A percentile compares a stretch with the other conserved stretches of the same genome.
These are phyloP conservation scores for Carapus acus DNA, from an alignment of 2,797 vertebrate species.

Conservation along the genomic window DNA sequence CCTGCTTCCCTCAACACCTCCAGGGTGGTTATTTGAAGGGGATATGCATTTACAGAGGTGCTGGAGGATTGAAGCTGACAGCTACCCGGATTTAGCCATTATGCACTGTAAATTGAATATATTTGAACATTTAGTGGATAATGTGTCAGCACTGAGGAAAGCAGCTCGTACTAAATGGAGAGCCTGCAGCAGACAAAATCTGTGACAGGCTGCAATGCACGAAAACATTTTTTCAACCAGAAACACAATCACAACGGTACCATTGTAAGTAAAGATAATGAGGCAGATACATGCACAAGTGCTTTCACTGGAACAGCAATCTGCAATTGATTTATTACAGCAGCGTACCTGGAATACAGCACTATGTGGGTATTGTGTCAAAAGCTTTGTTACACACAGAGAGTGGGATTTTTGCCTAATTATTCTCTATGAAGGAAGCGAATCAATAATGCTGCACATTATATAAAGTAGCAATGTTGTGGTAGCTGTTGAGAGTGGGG, in stretches of 20 bases:
- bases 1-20: conserved; percentile 24
- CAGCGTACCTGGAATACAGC: neutral
- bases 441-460: conserved; percentile 1
- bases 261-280: conserved; percentile 15
- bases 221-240: conserved; percentile 17
- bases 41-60: conserved; percentile 16
- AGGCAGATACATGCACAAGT: conserved; percentile 8
- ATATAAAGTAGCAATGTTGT: no score
- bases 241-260: conserved; percentile 25
- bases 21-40: conserved; percentile 18
- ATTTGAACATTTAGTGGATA: conserved; percentile 31
- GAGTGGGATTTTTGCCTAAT: neutral
- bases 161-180: neutral
- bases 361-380: neutral
- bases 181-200: conserved; percentile 10
- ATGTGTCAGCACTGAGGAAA: conserved; percentile 31
- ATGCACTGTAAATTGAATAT: conserved; percentile 37
- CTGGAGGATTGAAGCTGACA: conserved; percentile 31
- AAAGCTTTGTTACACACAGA: neutral
- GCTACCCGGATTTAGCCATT: conserved; percentile 27
- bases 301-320: neutral
- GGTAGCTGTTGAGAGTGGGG: no score
- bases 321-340: conserved; percentile 19
- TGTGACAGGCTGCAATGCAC: neutral
- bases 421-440: conserved; percentile 5